Percentiles rank a stretch among this genome's conserved stretches.
Conservation (phyloP, 2,888 invertebrate species). For the Calameuta pallipes region DNA sequence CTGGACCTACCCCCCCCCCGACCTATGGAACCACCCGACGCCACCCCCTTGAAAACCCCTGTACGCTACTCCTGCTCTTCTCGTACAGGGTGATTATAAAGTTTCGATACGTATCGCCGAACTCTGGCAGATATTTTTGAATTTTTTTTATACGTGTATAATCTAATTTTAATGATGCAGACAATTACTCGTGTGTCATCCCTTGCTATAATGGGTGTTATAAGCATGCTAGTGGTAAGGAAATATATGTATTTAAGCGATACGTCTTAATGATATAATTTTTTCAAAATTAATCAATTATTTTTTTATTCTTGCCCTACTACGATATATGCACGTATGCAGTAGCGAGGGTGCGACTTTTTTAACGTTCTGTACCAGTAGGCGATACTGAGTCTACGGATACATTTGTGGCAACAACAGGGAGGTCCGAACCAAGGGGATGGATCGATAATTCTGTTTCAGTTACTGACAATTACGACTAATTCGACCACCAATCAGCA, state of each 20-base stretch:
- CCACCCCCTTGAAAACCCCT: conserved; percentile 33
- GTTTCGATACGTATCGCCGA: conserved; percentile 32
- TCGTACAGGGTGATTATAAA: conserved; percentile 54
- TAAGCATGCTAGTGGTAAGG: background rate
- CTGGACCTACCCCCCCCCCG: conserved; percentile 21
- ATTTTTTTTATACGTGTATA: background rate
- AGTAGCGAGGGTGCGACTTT: background rate
- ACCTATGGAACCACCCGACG: conserved; percentile 28
- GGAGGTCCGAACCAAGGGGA: conserved; percentile 23
- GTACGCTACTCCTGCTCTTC: conserved; percentile 12
- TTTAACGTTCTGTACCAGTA: background rate
- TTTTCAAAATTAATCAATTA: background rate
- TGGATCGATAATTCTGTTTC: conserved; percentile 55
- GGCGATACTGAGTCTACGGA: background rate
- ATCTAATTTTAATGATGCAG: background rate
- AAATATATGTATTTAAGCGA: background rate
- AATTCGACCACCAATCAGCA: conserved; percentile 59
- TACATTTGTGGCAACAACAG: conserved; percentile 23
- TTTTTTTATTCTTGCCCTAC: background rate
- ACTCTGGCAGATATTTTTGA: conserved; percentile 1
- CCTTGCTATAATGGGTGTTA: background rate
- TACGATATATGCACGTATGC: background rate
- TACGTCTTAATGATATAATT: background rate
- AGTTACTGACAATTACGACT: conserved; percentile 53
- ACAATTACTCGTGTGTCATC: background rate